Evolutionary conservation across 1,140 invertebrate genomes (phyloP), one percentile per base, ranked within the genome.

Genomic region (Platorchestia sp.): DNA sequence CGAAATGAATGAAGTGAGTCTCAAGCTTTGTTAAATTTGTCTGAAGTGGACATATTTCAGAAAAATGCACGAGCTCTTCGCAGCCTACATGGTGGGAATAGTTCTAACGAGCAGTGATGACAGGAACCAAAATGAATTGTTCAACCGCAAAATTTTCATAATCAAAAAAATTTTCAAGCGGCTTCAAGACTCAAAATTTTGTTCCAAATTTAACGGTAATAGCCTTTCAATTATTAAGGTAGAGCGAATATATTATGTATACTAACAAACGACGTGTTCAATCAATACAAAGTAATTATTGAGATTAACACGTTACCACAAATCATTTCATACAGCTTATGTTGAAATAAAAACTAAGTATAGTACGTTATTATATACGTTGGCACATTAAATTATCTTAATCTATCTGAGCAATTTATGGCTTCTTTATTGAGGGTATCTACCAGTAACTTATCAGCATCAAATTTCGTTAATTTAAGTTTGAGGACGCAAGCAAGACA

Each of bases 341-440:
- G 59, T n/a, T n/a, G n/a, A n/a, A n/a, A n/a, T 75, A 75, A 75
- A 19, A 36, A 75, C 59, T 75, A 75, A 75, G 14, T 75, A 75
- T 75, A 75, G 27, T 75, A 75, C 59, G 36, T 22, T 75, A 75
- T 75, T 10, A 75, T 75, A 75, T 75, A 89, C n/a, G 87, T 89
- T 89, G 87, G 87, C 87, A 89, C 87, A 89, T 75, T 10, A 89
- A 89, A 44, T 89, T 89, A 89, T 44, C 87, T 89, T 89, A 89
- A 42, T 14, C 7, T 89, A 89, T 42, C 87, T 89, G 87, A 89
- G 87, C 87, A 89, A 89, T 42, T 89, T 89, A 89, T 89, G 87
- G 87, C 87, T 44, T 44, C 41, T 89, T 41, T 27, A 89, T 42
- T 44, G 41, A 89, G 87, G 41, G 42, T 42, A 42, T 19, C 27